These are phyloP conservation scores for Sminthopsis crassicaudata DNA, from an alignment of 2,113 vertebrate species.

Conservation along the genomic window DNA sequence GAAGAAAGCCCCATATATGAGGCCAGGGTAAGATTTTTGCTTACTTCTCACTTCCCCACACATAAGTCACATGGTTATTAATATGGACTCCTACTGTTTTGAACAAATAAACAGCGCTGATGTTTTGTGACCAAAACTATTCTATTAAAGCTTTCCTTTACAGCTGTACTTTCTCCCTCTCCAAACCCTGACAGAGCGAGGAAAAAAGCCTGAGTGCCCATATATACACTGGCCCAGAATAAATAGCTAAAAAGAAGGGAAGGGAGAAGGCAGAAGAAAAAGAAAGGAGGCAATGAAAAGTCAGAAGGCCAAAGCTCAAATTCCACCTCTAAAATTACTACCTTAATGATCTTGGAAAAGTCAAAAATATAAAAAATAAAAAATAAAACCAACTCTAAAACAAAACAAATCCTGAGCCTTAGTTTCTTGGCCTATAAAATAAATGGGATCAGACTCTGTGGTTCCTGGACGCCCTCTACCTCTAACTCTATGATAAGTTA, in stretches of 20 bases:
- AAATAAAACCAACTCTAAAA: too few species aligned
- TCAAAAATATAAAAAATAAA: too few species aligned
- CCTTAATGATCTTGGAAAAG: background rate
- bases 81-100: conserved; percentile 64
- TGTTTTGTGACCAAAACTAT: conserved; percentile 68
- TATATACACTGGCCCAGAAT: background rate
- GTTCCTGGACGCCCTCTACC: background rate
- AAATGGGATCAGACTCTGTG: background rate
- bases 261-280: conserved; percentile 11
- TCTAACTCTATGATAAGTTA: background rate
- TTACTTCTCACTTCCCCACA: conserved; percentile 63
- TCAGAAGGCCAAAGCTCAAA: background rate
- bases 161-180: conserved; percentile 57
- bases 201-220: background rate
- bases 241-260: conserved; percentile 53
- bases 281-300: conserved; percentile 27
- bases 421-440: background rate
- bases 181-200: conserved; percentile 65
- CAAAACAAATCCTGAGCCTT: background rate
- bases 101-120: conserved; percentile 75
- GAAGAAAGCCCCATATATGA: conserved; percentile 30
- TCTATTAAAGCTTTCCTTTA: conserved; percentile 68
- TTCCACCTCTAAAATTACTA: background rate
- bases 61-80: conserved; percentile 70
- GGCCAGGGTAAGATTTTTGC: conserved; percentile 60